A percentile compares a stretch with the other conserved stretches of the same genome.
Evolutionary conservation across 2,888 invertebrate species (phyloP).

Genomic region (Neoitamus cyanurus): DNA sequence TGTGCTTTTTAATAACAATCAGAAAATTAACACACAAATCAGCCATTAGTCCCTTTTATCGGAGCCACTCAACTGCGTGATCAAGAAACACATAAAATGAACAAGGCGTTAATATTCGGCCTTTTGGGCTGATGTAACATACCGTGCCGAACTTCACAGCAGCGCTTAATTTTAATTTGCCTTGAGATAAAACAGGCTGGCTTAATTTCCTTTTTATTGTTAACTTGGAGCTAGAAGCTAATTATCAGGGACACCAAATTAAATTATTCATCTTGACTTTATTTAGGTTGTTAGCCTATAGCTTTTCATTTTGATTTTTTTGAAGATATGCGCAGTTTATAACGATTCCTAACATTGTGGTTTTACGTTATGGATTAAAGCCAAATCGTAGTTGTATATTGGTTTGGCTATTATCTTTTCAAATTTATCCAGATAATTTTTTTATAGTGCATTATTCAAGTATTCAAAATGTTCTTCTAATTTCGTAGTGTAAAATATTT

Average conservation of each 20-base stretch:
- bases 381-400: too few relatives aligned
- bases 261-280: background rate
- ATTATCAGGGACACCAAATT: background rate
- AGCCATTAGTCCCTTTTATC: background rate
- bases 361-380: too few relatives aligned
- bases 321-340: too few relatives aligned
- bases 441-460: too few relatives aligned
- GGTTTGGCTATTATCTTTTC: too few relatives aligned
- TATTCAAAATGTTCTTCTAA: too few relatives aligned
- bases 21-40: background rate
- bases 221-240: background rate
- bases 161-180: background rate
- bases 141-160: background rate
- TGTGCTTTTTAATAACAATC: background rate
- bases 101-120: background rate
- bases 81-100: background rate
- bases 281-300: background rate
- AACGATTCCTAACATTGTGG: too few relatives aligned
- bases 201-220: background rate
- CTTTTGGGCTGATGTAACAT: background rate
- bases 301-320: background rate
- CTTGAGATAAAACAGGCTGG: background rate
- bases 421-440: too few relatives aligned
- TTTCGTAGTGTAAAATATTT: too few relatives aligned
- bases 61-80: background rate